Evolutionary conservation across 2,113 vertebrate genomes (phyloP), one percentile per base, ranked within the genome.

Genomic region (Puntigrus tetrazona): DNA sequence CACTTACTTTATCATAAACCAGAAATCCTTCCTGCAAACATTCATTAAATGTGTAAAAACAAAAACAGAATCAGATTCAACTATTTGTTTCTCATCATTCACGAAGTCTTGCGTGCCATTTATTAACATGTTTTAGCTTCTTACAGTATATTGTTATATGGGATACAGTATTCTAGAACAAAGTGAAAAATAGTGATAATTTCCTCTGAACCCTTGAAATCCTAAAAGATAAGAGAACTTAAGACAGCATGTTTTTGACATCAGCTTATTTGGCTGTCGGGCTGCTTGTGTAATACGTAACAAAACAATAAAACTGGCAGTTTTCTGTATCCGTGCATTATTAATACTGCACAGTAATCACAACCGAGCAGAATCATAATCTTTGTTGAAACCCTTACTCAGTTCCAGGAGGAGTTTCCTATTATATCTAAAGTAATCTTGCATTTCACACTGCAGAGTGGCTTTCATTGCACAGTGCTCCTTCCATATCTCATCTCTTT

Each of bases 351-450:
- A 67, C 29, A 16, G 14, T 9, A 67, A 69, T 69, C 65, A 38
- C 34, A 69, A 69, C 20, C 4, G 34, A 69, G 65, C 34, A 69
- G 65, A 38, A 38, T 69, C 65, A 38, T 9, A 69, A 38, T n/a
- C 1, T 5, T 38, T 38, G 4, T 38, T 38, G 34, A 69, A 69
- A 38, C 31, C 31, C 65, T 36, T 36, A 69, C 31, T 11, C 65
- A 8, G 29, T 65, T 61, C 38, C 47, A 76, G 61, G 57, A 73
- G 79, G 65, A 45, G 20, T 41, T 72, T 36, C 27, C 77, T 2
- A 43, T 57, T 38, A 18, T 25, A 83, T 88, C 20, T 90, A 85
- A 85, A 85, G 90, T 90, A 84, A 88, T 85, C 78, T 59, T 57
- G 61, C 78, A 59, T 22, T n/a, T 83, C 81, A 82, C 29, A 59